A percentile compares a stretch with the other conserved stretches of the same genome.
Conservation (phyloP, 2,888 invertebrate species). For the Rhagium mordax region DNA sequence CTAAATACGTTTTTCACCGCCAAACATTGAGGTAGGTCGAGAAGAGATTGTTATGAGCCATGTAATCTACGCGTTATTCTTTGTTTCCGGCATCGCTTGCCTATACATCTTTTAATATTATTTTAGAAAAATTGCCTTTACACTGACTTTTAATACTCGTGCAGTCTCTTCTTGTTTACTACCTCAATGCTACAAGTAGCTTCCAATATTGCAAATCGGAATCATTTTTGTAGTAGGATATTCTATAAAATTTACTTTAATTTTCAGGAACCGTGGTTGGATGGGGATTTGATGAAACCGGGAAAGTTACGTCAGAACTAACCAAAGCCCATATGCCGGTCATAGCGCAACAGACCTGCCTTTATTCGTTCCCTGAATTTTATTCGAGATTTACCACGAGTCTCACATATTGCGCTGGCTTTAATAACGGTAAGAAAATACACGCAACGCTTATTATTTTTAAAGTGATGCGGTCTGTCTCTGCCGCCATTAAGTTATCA, state of each 20-base stretch:
- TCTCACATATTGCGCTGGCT: conserved; percentile 72
- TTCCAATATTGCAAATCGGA: no score
- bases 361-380: conserved; percentile 76
- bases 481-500: background rate
- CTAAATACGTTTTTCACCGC: background rate
- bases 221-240: background rate
- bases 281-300: conserved; percentile 75
- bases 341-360: conserved; percentile 75
- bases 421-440: conserved; percentile 64
- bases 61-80: no score
- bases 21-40: background rate
- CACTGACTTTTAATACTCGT: no score
- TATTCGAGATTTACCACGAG: conserved; percentile 75
- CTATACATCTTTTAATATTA: no score
- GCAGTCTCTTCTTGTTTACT: background rate
- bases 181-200: background rate
- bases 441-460: no score
- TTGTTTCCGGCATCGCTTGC: no score
- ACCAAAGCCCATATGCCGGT: conserved; percentile 76
- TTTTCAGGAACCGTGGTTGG: conserved; percentile 65
- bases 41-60: no score
- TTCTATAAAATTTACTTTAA: background rate
- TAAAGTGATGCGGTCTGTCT: no score
- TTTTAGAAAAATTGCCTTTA: no score
- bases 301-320: conserved; percentile 74